phyloP scores from a whole-genome alignment of 2,797 vertebrate species.

The Channallabes apus region DNA sequence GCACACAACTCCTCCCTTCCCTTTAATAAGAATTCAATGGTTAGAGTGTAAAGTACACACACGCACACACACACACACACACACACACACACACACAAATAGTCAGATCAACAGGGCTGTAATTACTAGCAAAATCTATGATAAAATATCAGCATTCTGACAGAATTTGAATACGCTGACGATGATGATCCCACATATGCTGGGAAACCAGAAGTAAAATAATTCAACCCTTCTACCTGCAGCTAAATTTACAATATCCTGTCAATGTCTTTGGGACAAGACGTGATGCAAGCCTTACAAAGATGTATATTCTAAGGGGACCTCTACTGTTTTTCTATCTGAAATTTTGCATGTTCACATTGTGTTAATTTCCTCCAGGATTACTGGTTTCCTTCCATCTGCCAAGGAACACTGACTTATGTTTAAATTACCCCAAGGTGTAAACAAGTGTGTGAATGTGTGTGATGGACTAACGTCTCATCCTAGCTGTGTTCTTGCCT shows the following conservation, averaged over 20 bases:
- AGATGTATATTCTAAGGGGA: neutral
- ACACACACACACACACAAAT: neutral
- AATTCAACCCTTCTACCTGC: neutral
- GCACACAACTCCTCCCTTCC: slow-evolving; percentile 73
- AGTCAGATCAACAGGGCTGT: neutral
- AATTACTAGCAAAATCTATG: neutral
- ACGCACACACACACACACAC: neutral
- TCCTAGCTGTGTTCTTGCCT: neutral
- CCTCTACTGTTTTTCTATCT: neutral
- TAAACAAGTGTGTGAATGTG: neutral
- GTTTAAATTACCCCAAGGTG: neutral
- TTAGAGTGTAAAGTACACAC: neutral
- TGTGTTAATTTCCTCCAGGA: neutral
- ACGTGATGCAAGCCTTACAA: neutral
- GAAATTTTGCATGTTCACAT: neutral
- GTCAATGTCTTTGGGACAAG: neutral
- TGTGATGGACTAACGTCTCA: neutral
- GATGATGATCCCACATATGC: neutral
- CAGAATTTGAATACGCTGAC: neutral
- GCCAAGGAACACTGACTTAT: neutral
- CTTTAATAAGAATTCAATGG: slow-evolving; percentile 52
- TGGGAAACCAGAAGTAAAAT: neutral
- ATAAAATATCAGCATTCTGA: neutral
- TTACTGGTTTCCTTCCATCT: neutral
- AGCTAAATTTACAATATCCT: neutral